Conservation (phyloP, 1,140 invertebrate species). For the Caenorhabditis inopinata region DNA sequence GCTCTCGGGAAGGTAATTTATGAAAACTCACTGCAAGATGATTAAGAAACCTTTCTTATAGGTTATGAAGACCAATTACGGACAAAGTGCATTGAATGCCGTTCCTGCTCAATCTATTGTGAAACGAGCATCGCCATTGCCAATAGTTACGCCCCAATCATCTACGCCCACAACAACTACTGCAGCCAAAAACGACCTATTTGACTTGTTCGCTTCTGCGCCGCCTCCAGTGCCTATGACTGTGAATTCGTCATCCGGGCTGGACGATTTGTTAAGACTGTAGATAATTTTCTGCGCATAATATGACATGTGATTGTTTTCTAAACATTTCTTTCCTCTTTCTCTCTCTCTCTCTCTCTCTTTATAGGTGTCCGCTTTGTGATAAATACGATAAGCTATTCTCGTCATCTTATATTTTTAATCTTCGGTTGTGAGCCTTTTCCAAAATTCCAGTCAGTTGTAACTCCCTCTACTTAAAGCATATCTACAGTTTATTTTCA, state of each 20-base stretch:
- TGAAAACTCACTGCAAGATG: too few species aligned
- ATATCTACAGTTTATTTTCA: too few species aligned
- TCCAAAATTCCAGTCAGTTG: not conserved
- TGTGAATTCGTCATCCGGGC: not conserved
- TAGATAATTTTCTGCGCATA: not conserved
- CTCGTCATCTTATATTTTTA: conserved; percentile 11
- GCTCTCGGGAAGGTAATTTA: conserved; percentile 32
- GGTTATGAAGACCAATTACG: conserved; percentile 10
- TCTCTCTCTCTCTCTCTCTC: not conserved
- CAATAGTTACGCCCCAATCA: not conserved
- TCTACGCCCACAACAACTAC: not conserved
- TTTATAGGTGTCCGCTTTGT: not conserved
- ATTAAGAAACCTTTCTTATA: not conserved
- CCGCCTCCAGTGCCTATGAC: not conserved
- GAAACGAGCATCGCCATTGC: not conserved
- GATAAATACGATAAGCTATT: not conserved
- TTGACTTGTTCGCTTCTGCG: not conserved
- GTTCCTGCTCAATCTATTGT: too few species aligned
- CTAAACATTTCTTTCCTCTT: not conserved
- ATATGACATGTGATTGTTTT: not conserved
- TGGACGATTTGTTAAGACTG: not conserved
- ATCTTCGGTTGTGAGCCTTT: conserved; percentile 2
- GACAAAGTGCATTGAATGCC: not conserved
- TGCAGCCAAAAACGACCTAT: not conserved
- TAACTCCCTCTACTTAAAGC: not conserved